Conservation (phyloP, 2,797 vertebrate genomes). For the Hoplostethus mediterraneus region DNA sequence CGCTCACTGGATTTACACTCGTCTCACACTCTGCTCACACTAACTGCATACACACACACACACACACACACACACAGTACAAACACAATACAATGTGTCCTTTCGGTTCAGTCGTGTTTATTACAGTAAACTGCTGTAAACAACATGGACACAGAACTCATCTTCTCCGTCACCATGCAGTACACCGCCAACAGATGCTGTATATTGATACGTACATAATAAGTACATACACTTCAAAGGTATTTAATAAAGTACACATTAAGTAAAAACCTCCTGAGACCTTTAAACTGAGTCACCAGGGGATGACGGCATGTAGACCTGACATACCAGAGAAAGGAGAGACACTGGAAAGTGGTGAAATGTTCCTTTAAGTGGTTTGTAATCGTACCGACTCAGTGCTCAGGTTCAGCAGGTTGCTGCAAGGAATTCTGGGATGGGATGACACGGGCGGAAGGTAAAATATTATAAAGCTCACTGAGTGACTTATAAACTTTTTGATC, state of each 20-base stretch:
- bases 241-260: too few species aligned
- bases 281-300: neutral
- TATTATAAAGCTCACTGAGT: neutral
- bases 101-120: slow-evolving; percentile 6
- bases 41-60: neutral
- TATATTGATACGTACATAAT: neutral
- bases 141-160: neutral
- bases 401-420: neutral
- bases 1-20: too few species aligned
- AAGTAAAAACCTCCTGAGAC: too few species aligned
- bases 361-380: neutral
- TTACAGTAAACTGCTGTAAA: neutral
- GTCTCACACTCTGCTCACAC: too few species aligned
- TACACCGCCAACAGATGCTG: too few species aligned
- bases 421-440: neutral
- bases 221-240: neutral
- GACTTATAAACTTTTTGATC: too few species aligned
- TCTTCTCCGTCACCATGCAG: too few species aligned
- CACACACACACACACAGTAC: neutral
- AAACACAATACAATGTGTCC: neutral
- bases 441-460: neutral
- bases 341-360: neutral
- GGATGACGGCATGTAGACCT: neutral
- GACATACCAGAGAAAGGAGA: neutral
- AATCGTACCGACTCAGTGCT: neutral